Evolutionary conservation across 2,113 vertebrate species (phyloP).

Genomic region (Euleptes europaea): DNA sequence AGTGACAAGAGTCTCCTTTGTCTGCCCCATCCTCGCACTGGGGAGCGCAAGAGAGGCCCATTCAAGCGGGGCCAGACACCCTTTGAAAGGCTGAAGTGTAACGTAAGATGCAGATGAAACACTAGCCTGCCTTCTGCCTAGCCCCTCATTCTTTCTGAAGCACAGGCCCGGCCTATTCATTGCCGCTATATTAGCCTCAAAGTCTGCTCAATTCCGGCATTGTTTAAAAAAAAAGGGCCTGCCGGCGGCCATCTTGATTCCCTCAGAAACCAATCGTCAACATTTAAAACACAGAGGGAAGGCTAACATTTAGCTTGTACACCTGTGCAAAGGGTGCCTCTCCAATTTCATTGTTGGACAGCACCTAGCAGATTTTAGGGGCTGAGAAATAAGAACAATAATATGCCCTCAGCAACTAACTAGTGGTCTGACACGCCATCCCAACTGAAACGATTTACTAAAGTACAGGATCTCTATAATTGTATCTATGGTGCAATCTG

Average conservation of each 20-base stretch:
- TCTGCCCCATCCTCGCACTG: slow-evolving; percentile 63
- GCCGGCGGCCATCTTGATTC: slow-evolving; percentile 31
- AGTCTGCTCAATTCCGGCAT: slow-evolving; percentile 61
- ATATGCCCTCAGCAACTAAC: not conserved
- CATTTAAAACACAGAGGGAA: not conserved
- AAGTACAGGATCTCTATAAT: no score
- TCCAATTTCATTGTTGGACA: not conserved
- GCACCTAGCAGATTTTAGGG: not conserved
- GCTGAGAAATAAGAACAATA: not conserved
- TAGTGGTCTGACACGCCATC: not conserved
- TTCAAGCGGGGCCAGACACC: slow-evolving; percentile 77
- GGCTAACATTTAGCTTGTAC: not conserved
- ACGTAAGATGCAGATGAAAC: slow-evolving; percentile 75
- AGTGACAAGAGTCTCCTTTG: slow-evolving; percentile 82
- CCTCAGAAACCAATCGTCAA: not conserved
- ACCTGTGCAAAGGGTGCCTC: not conserved
- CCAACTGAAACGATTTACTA: not conserved
- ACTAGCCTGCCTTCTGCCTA: slow-evolving; percentile 74
- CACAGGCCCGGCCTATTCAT: slow-evolving; percentile 65
- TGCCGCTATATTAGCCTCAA: slow-evolving; percentile 49
- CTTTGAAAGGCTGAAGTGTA: slow-evolving; percentile 78
- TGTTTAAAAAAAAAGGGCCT: slow-evolving; percentile 36
- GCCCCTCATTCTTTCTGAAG: slow-evolving; percentile 58
- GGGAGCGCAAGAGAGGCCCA: slow-evolving; percentile 67
- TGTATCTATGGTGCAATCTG: not conserved